phyloP scores from a whole-genome alignment of 2,888 invertebrate genomes.

The Drosophila algonquin region DNA sequence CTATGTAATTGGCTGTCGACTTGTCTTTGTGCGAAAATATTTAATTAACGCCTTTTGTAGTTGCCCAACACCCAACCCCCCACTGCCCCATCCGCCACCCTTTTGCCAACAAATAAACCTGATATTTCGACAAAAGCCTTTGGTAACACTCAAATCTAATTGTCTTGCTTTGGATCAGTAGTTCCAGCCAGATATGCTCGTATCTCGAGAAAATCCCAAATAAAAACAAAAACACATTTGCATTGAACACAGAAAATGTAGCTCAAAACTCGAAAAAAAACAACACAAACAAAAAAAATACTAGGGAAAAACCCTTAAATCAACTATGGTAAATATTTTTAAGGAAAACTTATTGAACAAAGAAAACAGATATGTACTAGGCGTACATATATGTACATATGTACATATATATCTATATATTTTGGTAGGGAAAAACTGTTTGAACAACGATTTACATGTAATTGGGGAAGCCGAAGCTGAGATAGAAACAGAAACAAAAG shows the following conservation, averaged over 20 bases:
- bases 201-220: slow-evolving; percentile 1
- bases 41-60: slow-evolving; percentile 67
- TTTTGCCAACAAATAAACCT: slow-evolving; percentile 34
- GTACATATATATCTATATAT: too few relatives aligned
- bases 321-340: not conserved
- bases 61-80: not conserved
- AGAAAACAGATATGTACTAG: not conserved
- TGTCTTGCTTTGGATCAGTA: slow-evolving; percentile 8
- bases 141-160: slow-evolving; percentile 21
- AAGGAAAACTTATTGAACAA: not conserved
- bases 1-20: slow-evolving; percentile 51
- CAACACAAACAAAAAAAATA: not conserved
- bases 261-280: not conserved
- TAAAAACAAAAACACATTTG: not conserved
- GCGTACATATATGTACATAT: too few relatives aligned
- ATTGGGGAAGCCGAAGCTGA: not conserved
- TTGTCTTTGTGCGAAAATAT: slow-evolving; percentile 68
- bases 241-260: not conserved
- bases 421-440: not conserved
- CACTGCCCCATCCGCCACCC: not conserved
- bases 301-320: not conserved
- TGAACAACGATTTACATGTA: not conserved
- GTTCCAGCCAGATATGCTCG: slow-evolving; percentile 3
- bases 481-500: too few relatives aligned
- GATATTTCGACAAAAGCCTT: slow-evolving; percentile 43